These are phyloP conservation scores for Sandelia bainsii DNA, from an alignment of 2,797 vertebrate genomes.

Conservation along the genomic window DNA sequence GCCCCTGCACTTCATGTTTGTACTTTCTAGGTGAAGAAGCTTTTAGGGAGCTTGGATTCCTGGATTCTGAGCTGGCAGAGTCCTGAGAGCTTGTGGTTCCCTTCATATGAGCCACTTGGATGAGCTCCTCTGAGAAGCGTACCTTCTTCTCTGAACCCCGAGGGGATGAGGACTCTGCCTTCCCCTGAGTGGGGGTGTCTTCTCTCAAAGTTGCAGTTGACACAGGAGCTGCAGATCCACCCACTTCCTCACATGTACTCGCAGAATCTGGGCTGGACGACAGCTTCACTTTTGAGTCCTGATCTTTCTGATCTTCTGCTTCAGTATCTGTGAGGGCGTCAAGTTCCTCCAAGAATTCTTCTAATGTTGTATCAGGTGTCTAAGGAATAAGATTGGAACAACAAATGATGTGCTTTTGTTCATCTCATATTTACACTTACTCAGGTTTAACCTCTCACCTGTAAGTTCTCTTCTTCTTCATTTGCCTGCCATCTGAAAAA, in stretches of 20 bases:
- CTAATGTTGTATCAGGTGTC: conserved; percentile 75
- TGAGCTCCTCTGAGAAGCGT: conserved; percentile 79
- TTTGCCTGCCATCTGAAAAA: conserved; percentile 89
- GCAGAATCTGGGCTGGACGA: conserved; percentile 26
- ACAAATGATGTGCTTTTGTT: conserved; percentile 3
- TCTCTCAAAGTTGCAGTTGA: conserved; percentile 24
- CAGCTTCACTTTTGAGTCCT: conserved; percentile 56
- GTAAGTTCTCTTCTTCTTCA: conserved; percentile 82
- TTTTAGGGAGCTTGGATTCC: conserved; percentile 52
- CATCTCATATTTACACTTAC: not conserved
- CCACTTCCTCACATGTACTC: conserved; percentile 42
- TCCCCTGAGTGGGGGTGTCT: conserved; percentile 25
- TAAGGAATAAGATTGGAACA: conserved; percentile 33
- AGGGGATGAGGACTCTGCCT: conserved; percentile 41
- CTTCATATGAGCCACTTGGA: conserved; percentile 55
- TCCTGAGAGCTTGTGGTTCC: conserved; percentile 44
- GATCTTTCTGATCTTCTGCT: conserved; percentile 59
- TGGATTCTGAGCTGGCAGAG: conserved; percentile 55
- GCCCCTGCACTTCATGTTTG: conserved; percentile 29
- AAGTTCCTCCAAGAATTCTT: conserved; percentile 85
- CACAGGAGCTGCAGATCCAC: conserved; percentile 19
- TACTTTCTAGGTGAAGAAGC: conserved; percentile 48
- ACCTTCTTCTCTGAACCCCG: conserved; percentile 82
- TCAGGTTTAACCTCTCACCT: conserved; percentile 71
- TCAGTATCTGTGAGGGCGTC: conserved; percentile 79